These are phyloP conservation scores for Ramazzottius varieornatus DNA, from an alignment of 2,888 invertebrate species.

Conservation along the genomic window DNA sequence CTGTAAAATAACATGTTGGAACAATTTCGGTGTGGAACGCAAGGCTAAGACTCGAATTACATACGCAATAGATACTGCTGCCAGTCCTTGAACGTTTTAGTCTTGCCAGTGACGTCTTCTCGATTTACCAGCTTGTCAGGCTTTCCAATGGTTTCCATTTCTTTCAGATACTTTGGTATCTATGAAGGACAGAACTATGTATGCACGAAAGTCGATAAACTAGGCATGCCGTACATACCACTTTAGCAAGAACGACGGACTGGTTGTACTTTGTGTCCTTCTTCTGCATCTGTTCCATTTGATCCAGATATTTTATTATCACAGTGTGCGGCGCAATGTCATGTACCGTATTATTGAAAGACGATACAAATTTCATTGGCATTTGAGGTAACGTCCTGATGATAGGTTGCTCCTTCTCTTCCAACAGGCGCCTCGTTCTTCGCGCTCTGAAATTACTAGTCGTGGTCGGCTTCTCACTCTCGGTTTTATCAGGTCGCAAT, in stretches of 20 bases:
- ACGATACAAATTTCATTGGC: neutral
- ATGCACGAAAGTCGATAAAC: too few relatives aligned
- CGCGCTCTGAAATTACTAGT: too few relatives aligned
- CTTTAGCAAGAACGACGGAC: neutral
- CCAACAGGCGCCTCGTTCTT: too few relatives aligned
- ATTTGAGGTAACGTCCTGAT: neutral
- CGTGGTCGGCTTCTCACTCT: too few relatives aligned
- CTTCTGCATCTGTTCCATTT: neutral
- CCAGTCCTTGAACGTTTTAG: neutral
- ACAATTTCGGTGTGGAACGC: too few relatives aligned
- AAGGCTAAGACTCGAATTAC: too few relatives aligned
- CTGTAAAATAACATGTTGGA: too few relatives aligned
- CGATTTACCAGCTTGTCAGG: neutral
- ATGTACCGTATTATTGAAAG: neutral
- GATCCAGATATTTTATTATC: neutral
- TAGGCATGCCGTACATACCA: too few relatives aligned
- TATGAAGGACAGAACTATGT: too few relatives aligned
- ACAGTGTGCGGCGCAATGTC: neutral
- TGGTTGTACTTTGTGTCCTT: neutral
- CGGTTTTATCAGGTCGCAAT: too few relatives aligned
- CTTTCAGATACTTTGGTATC: neutral
- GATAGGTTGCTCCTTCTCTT: too few relatives aligned
- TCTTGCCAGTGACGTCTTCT: neutral
- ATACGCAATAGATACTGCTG: neutral
- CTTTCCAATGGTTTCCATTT: neutral